Conservation (phyloP, 2,113 vertebrate genomes). For the Salminus brasiliensis region DNA sequence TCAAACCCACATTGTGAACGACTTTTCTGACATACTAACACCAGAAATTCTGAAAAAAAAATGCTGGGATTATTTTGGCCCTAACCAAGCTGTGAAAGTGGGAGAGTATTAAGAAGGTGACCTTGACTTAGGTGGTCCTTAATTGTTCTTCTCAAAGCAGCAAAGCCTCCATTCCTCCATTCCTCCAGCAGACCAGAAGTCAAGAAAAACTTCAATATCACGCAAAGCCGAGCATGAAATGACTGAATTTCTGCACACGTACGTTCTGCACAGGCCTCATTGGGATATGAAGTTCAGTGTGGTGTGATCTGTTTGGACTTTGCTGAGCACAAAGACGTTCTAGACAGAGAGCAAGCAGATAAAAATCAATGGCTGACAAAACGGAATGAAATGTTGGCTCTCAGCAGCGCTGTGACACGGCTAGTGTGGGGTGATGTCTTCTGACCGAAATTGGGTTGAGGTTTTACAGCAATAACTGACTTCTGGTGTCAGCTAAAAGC, state of each 20-base stretch:
- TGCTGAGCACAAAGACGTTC: slow-evolving; percentile 4
- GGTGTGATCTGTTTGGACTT: slow-evolving; percentile 6
- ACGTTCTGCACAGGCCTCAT: slow-evolving; percentile 15
- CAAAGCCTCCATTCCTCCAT: not conserved
- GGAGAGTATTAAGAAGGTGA: not conserved
- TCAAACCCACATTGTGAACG: too few species aligned
- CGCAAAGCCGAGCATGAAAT: slow-evolving; percentile 24
- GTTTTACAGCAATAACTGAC: slow-evolving; percentile 60
- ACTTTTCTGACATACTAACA: too few species aligned
- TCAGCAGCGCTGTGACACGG: slow-evolving; percentile 69
- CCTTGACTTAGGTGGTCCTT: not conserved
- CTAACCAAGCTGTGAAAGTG: not conserved
- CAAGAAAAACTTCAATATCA: slow-evolving; percentile 23
- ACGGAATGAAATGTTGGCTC: slow-evolving; percentile 72
- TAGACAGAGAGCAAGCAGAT: slow-evolving; percentile 64
- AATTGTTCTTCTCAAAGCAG: slow-evolving; percentile 11
- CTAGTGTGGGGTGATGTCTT: slow-evolving; percentile 67
- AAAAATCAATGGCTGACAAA: slow-evolving; percentile 77
- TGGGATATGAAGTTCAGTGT: slow-evolving; percentile 7
- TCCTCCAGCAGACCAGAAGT: slow-evolving; percentile 1
- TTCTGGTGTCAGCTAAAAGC: slow-evolving; percentile 61
- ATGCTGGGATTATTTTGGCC: not conserved
- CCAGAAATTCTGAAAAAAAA: too few species aligned
- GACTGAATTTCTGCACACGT: slow-evolving; percentile 9
- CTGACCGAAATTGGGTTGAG: slow-evolving; percentile 59